phyloP scores from a whole-genome alignment of 2,113 vertebrate species.

The Chrysemys picta region DNA sequence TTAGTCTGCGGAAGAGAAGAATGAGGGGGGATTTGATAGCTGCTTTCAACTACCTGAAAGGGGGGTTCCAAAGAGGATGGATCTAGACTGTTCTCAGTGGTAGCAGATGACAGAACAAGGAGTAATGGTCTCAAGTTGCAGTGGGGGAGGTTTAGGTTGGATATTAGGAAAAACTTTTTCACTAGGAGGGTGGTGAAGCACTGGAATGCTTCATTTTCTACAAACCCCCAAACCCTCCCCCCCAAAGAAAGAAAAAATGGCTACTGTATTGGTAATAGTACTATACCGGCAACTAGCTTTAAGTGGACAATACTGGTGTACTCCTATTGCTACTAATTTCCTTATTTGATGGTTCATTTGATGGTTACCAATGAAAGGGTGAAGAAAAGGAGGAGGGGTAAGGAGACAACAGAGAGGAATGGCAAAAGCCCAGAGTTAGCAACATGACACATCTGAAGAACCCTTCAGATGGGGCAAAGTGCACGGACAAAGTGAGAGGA shows the following conservation, averaged over 20 bases:
- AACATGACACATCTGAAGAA: accelerated
- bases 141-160: no score
- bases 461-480: no score
- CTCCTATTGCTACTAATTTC: not conserved
- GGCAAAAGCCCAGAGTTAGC: not conserved
- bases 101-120: no score
- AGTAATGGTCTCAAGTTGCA: no score
- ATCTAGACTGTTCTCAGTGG: no score
- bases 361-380: not conserved
- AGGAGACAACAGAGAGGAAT: not conserved
- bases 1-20: no score
- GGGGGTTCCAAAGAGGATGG: no score
- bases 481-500: no score
- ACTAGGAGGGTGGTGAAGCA: no score
- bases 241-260: not conserved
- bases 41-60: no score
- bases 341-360: accelerated
- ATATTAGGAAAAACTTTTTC: no score
- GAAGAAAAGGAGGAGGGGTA: not conserved
- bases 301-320: not conserved
- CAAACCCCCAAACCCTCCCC: not conserved
- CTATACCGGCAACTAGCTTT: not conserved
- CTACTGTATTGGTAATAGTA: not conserved
- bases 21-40: no score
- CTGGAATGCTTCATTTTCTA: not conserved